phyloP scores from a whole-genome alignment of 2,888 invertebrate genomes.

The Ptilodon capucinus region DNA sequence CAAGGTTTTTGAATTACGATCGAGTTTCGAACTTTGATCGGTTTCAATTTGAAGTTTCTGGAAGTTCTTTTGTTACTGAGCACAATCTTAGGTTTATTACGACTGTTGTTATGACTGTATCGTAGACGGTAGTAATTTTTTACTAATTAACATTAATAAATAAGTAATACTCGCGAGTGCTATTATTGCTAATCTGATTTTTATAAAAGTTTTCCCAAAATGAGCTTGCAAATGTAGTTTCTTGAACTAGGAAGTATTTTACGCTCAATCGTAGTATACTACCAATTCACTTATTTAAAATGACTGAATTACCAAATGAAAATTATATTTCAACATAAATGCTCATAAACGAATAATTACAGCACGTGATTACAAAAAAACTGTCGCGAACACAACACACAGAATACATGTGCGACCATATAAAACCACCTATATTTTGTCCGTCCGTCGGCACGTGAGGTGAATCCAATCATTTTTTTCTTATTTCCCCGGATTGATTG shows the following conservation, averaged over 20 bases:
- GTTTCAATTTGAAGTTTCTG: slow-evolving; percentile 11
- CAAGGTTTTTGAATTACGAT: slow-evolving; percentile 14
- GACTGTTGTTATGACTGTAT: background rate
- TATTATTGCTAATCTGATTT: too few relatives aligned
- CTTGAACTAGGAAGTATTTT: too few relatives aligned
- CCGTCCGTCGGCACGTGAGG: slow-evolving; percentile 64
- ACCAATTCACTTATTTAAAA: too few relatives aligned
- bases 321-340: background rate
- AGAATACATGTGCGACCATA: slow-evolving; percentile 52
- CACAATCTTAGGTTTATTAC: background rate
- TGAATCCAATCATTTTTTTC: slow-evolving; percentile 74
- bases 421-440: slow-evolving; percentile 60
- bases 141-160: too few relatives aligned
- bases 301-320: background rate
- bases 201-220: too few relatives aligned
- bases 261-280: too few relatives aligned
- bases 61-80: background rate
- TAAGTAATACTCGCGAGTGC: too few relatives aligned
- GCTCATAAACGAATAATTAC: slow-evolving; percentile 26
- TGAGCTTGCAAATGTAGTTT: too few relatives aligned
- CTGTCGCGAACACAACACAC: slow-evolving; percentile 27
- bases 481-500: slow-evolving; percentile 72
- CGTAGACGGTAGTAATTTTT: too few relatives aligned
- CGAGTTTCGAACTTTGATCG: slow-evolving; percentile 5
- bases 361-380: slow-evolving; percentile 25